Base-by-base conservation (phyloP, 1,140 invertebrate genomes). In the Drosophila saltans region DNA sequence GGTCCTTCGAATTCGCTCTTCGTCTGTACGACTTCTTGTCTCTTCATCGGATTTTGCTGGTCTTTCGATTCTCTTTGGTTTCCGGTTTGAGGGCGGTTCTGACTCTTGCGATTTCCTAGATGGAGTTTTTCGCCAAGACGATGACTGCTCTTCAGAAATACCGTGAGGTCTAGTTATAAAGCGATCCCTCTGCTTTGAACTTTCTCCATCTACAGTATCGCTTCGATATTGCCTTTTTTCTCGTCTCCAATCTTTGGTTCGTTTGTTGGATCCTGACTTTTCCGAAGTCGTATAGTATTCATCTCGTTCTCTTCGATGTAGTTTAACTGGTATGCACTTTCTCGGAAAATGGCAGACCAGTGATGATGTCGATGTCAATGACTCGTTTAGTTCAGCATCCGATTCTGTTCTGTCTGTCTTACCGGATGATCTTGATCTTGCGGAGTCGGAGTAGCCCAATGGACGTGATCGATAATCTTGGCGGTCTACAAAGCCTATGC, bases 341-440 rank as follows among this genome's bases (percentile, higher is more conserved):
- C 68, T 66, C 0, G 57, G 62, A 2, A 88, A 68, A n/a, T 89
- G 80, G 11, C 66, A 88, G 36, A 57, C 70, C 6, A 88, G 21
- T 30, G 83, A 88, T 1, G 83, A 88, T 21, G 73, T 72, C 5
- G 83, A 83, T 9, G 73, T 75, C 10, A 62, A 11, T 0, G 77
- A 62, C 2, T 72, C 64, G 0, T 41, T 41, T 7, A 2, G 2
- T 3, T 9, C 45, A 24, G 61, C 30, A 69, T 58, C 56, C 9
- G 28, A 7, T 58, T 16, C 30, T 9, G 30, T 16, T 10, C 3
- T 52, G 7, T 36, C 30, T 58, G 56, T 16, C 33, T 24, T 39
- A 21, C 30, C 8, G 1, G 33, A 9, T 8, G 48, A 55, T 10
- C 48, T 55, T 26, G 48, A 1, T 11, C 5, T 48, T 9, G 11